Evolutionary conservation across 2,888 invertebrate genomes (phyloP), one percentile per base, ranked within the genome.

Genomic region (Molanna angustata): DNA sequence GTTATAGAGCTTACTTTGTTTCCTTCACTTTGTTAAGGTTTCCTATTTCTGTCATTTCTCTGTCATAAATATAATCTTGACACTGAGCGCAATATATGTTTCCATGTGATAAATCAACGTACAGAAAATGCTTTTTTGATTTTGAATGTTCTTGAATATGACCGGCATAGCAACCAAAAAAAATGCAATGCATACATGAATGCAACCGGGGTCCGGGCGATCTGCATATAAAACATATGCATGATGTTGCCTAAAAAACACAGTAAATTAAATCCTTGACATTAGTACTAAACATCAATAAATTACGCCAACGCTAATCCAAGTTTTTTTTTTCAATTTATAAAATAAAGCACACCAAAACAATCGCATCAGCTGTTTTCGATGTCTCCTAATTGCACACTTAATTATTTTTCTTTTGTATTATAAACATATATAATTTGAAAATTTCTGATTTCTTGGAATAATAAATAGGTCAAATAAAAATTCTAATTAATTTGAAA

Each of bases 31-130:
- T 71, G 63, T 82, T 78, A 39, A 69, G 66, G 55, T 75, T 69
- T 21, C 79, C 76, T 62, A 83, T 79, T 52, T 80, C 79, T 51
- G 78, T 74, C 40, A 80, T 69, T 61, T 91, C 88, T 55, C 81
- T 73, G 67, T 94, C 92, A 71, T 95, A 96, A 44, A 95, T 86
- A 69, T 94, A 97, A 70, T 97, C 96, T 57, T 86, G 84, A 69
- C 98, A 98, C 64, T 85, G 83, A 66, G 86, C 85, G 71, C 98
- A 98, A 70, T 87, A 88, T 7, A 97, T 79, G 68, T 91, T 88
- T 39, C 96, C 96, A 71, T 90, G 92, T 49, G 83, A 83, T 44
- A 96, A 72, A 67, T 97, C 96, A 63, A 96, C 81, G 53, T 92
- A 89, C 61, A 95, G 78, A 64, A 83, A 82, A 70, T 96, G 96